A percentile compares a stretch with the other conserved stretches of the same genome.
These are phyloP conservation scores for Eupeodes corollae DNA, from an alignment of 1,140 invertebrate genomes.

Conservation along the genomic window DNA sequence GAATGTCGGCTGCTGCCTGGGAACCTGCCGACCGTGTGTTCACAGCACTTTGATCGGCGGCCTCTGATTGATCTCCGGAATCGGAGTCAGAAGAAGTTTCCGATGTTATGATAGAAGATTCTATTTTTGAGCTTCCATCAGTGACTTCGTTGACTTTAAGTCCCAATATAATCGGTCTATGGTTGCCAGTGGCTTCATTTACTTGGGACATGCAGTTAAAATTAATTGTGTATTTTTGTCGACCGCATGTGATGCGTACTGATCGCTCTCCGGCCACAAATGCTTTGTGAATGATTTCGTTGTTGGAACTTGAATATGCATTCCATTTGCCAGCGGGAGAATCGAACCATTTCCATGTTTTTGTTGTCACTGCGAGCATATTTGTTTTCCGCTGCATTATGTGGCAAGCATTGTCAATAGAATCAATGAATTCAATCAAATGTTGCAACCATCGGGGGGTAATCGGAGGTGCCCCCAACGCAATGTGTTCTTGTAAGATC, in stretches of 20 bases:
- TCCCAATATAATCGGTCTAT: constrained; percentile 69
- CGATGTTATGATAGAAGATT: neutral
- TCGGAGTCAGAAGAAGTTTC: neutral
- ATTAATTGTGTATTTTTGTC: constrained; percentile 67
- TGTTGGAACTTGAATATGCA: constrained; percentile 60
- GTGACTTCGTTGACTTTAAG: constrained; percentile 34
- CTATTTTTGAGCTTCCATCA: neutral
- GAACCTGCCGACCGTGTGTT: too few relatives aligned
- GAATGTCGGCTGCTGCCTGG: constrained; percentile 10
- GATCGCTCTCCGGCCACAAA: constrained; percentile 66
- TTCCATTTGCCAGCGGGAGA: constrained; percentile 71
- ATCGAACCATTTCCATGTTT: constrained; percentile 81
- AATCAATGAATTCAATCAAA: constrained; percentile 63
- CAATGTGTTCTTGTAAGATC: constrained; percentile 17
- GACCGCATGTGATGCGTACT: constrained; percentile 59
- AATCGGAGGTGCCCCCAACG: constrained; percentile 44
- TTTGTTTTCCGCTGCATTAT: constrained; percentile 57
- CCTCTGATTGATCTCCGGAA: neutral
- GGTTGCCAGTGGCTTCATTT: constrained; percentile 70
- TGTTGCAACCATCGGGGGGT: constrained; percentile 74
- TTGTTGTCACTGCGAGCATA: constrained; percentile 55
- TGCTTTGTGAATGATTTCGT: constrained; percentile 72
- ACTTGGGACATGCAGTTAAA: constrained; percentile 77
- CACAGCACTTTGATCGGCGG: neutral
- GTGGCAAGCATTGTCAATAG: constrained; percentile 68